Percentiles rank a stretch among this genome's conserved stretches.
Evolutionary conservation across 2,113 vertebrate genomes (phyloP).

Genomic region (Eidolon helvum): DNA sequence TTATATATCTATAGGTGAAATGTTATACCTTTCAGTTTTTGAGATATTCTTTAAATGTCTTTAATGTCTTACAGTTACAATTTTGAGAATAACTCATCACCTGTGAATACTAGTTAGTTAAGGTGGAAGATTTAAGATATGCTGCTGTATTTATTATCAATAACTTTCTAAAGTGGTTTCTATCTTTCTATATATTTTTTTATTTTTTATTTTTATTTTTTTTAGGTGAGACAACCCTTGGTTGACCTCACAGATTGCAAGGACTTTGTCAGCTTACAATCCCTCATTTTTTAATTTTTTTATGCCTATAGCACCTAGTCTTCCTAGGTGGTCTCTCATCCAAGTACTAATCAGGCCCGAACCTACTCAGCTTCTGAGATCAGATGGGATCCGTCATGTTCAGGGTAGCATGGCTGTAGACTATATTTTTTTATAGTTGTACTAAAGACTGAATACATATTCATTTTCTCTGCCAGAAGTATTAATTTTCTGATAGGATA

Average conservation of each 20-base stretch:
- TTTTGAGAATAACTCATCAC: not conserved
- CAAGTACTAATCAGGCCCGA: too few relatives aligned
- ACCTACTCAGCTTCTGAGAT: too few relatives aligned
- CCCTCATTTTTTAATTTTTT: too few relatives aligned
- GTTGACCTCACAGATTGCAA: too few relatives aligned
- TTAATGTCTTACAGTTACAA: not conserved
- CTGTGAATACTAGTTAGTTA: not conserved
- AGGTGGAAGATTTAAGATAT: not conserved
- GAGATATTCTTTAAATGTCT: not conserved
- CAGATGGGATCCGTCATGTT: too few relatives aligned
- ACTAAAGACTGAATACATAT: not conserved
- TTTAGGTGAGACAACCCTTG: too few relatives aligned
- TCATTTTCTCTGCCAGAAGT: not conserved
- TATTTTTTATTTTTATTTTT: too few relatives aligned
- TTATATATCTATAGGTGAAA: not conserved
- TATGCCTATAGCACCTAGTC: too few relatives aligned
- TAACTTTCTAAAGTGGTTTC: fast-evolving
- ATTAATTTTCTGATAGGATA: not conserved
- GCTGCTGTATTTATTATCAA: not conserved
- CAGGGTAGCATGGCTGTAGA: too few relatives aligned
- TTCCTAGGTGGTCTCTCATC: too few relatives aligned
- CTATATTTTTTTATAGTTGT: not conserved
- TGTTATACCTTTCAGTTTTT: not conserved
- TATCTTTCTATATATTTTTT: not conserved
- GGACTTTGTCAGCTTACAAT: too few relatives aligned